Evolutionary conservation across 2,888 invertebrate genomes (phyloP), one percentile per base, ranked within the genome.

Genomic region (Coenonympha arcania): DNA sequence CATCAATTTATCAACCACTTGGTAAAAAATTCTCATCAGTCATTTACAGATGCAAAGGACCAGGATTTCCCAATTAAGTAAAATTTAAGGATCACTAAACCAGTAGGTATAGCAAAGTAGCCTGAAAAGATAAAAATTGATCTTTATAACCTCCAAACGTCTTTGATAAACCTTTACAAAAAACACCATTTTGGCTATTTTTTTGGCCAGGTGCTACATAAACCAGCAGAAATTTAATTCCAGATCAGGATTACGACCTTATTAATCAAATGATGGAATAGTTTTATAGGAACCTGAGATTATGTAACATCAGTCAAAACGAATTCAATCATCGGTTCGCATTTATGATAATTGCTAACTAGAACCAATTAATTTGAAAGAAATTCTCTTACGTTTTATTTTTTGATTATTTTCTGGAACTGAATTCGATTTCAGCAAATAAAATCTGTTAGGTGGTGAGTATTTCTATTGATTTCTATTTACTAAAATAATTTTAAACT

Each of bases 251-350:
- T n/a, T 36, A 36, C 4, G 3, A 9, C 8, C n/a, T 36, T 20
- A 8, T 13, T 37, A 11, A 22, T 1, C 4, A 15, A 16, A n/a
- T 28, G 13, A 40, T 48, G 15, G 9, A 19, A 43, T 39, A 37
- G 28, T 42, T 30, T 1, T 9, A 30, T 33, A 26, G 36, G 54
- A 53, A 59, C 58, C 55, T 55, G 48, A 52, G 54, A 54, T 61
- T 61, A 61, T 59, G 56, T 61, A 61, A 60, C 51, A 50, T 54
- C 28, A 46, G 42, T 54, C 39, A n/a, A 15, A 31, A 11, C 16
- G 6, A 11, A n/a, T n/a, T 6, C 9, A n/a, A n/a, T n/a, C n/a
- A n/a, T n/a, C n/a, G n/a, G n/a, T n/a, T n/a, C n/a, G n/a, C n/a
- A n/a, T n/a, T 20, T 20, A 37, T 36, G 11, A 6, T 20, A 15